phyloP scores from a whole-genome alignment of 2,888 invertebrate genomes.

The Cotesia congregata region DNA sequence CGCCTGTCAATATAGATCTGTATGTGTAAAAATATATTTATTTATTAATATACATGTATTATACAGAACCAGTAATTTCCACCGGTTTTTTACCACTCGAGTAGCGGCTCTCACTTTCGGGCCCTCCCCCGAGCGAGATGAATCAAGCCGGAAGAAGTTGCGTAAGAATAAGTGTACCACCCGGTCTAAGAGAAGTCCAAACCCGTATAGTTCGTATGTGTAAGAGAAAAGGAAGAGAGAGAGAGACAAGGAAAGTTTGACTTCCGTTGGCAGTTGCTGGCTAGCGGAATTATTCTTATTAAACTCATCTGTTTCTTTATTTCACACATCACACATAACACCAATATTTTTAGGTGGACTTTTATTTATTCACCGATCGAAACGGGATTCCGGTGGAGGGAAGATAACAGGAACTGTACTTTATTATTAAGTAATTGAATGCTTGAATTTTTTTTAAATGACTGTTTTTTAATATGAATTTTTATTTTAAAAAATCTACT shows the following conservation, averaged over 20 bases:
- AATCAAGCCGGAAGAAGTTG: constrained; percentile 40
- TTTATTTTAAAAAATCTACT: no score
- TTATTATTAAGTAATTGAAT: no score
- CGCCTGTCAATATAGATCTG: not conserved
- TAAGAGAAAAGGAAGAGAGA: constrained; percentile 17
- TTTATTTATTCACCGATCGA: no score
- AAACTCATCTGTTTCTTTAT: constrained; percentile 14
- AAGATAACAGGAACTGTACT: no score
- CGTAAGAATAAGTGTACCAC: constrained; percentile 37
- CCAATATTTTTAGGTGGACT: no score
- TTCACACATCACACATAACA: not conserved
- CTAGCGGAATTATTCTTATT: not conserved
- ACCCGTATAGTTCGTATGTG: not conserved
- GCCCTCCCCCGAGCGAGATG: constrained; percentile 39
- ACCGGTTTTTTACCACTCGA: constrained; percentile 18
- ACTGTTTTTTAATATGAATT: no score
- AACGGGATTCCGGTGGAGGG: no score
- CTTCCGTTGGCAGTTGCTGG: constrained; percentile 40
- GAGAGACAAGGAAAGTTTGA: constrained; percentile 28
- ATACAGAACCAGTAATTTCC: constrained; percentile 38
- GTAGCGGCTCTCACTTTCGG: constrained; percentile 33
- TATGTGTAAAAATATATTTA: not conserved
- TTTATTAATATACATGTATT: constrained; percentile 20
- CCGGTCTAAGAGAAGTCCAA: constrained; percentile 23
- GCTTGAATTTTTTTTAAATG: no score